Evolutionary conservation across 2,888 invertebrate species (phyloP).

Genomic region (Clusia tigrina): DNA sequence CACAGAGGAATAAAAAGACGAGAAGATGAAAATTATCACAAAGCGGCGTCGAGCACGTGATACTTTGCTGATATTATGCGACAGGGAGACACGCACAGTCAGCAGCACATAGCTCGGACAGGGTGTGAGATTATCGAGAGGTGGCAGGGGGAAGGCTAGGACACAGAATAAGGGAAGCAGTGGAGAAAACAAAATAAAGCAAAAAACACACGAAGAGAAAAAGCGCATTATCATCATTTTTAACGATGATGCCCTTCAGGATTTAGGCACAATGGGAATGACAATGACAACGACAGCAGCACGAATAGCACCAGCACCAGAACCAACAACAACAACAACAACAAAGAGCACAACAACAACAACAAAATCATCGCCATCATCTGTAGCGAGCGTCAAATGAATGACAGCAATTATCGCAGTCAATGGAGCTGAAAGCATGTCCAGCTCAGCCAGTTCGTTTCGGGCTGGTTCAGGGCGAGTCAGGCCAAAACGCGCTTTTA

Average conservation of each 20-base stretch:
- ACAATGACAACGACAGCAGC: neutral
- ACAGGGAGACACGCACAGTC: neutral
- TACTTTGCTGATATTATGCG: constrained; percentile 1
- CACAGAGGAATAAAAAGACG: constrained; percentile 13
- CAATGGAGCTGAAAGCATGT: constrained; percentile 49
- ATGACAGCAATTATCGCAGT: constrained; percentile 55
- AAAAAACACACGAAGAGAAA: neutral
- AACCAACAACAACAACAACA: neutral
- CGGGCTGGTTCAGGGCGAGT: too few species aligned
- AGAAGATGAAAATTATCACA: constrained; percentile 17
- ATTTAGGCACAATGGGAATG: neutral
- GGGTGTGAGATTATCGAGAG: neutral
- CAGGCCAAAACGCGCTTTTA: neutral
- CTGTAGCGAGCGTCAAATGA: constrained; percentile 42
- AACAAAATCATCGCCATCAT: neutral
- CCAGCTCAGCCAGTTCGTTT: too few species aligned
- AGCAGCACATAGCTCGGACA: neutral
- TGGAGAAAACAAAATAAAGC: too few species aligned
- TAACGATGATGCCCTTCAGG: constrained; percentile 36
- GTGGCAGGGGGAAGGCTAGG: too few species aligned
- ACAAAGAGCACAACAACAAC: neutral
- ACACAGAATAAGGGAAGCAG: neutral
- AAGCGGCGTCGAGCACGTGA: neutral
- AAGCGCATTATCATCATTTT: constrained; percentile 52
- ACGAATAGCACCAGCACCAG: neutral